These are phyloP conservation scores for Zoanthus gigantus DNA, from an alignment of 92 coral and sea anemone genomes.

Conservation along the genomic window DNA sequence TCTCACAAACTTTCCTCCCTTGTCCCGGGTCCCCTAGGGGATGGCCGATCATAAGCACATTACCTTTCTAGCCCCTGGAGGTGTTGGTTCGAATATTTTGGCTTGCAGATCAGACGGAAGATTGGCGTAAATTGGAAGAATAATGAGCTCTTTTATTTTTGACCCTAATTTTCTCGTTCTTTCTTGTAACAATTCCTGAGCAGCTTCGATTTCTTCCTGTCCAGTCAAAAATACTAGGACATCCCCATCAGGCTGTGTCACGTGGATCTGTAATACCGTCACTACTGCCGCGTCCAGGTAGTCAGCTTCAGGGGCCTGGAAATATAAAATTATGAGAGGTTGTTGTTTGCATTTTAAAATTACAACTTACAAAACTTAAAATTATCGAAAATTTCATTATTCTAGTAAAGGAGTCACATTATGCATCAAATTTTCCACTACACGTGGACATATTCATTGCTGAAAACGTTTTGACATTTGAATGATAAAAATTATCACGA, in stretches of 20 bases:
- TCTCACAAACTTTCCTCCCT: too few relatives aligned
- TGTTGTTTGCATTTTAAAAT: not conserved
- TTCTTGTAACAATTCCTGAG: conserved; percentile 92
- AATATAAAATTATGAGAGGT: not conserved
- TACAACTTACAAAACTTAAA: too few relatives aligned
- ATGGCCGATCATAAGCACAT: too few relatives aligned
- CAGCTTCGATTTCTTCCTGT: conserved; percentile 97
- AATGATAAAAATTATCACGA: too few relatives aligned
- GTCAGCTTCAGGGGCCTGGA: conserved; percentile 99
- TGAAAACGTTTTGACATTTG: too few relatives aligned
- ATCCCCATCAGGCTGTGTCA: conserved; percentile 96
- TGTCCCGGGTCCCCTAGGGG: too few relatives aligned
- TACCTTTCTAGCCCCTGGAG: conserved; percentile 99
- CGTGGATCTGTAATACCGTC: conserved; percentile 96
- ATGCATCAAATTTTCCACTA: too few relatives aligned
- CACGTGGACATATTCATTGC: too few relatives aligned
- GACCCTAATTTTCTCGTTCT: conserved; percentile 97
- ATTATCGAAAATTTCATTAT: too few relatives aligned
- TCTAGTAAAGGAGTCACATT: too few relatives aligned
- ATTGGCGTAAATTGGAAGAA: conserved; percentile 96
- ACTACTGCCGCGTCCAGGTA: conserved; percentile 97
- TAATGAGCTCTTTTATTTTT: conserved; percentile 91
- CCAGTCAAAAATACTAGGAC: conserved; percentile 95
- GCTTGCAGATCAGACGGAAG: conserved; percentile 98
- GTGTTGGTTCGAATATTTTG: conserved; percentile 99